phyloP scores from a whole-genome alignment of 2,888 invertebrate genomes.

The Drosophila quinaria region DNA sequence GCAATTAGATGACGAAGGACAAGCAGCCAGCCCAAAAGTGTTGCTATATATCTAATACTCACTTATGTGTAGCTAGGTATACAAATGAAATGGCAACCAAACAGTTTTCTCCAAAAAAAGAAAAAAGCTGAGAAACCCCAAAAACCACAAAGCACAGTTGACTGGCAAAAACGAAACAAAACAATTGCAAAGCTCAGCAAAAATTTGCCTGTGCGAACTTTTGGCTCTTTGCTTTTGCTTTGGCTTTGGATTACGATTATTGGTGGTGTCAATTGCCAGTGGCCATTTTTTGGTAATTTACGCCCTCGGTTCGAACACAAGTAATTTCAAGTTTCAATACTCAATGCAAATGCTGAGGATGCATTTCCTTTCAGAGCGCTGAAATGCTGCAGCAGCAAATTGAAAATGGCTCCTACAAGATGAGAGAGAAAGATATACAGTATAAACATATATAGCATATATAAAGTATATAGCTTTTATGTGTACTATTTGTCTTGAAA shows the following conservation, averaged over 20 bases:
- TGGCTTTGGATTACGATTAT: constrained; percentile 53
- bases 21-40: constrained; percentile 18
- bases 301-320: constrained; percentile 54
- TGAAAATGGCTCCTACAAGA: constrained; percentile 77
- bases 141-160: constrained; percentile 33
- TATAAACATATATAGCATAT: constrained; percentile 16
- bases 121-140: background rate
- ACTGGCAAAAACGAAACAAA: constrained; percentile 58
- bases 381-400: constrained; percentile 75
- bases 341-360: constrained; percentile 80
- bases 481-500: constrained; percentile 78
- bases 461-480: constrained; percentile 54
- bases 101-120: background rate
- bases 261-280: constrained; percentile 80
- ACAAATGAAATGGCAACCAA: constrained; percentile 31
- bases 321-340: constrained; percentile 73
- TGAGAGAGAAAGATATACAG: constrained; percentile 12
- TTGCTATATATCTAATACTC: constrained; percentile 10
- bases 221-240: constrained; percentile 34
- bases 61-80: constrained; percentile 1
- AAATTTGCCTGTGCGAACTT: constrained; percentile 66
- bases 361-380: constrained; percentile 75
- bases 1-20: constrained; percentile 63
- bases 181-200: constrained; percentile 70
- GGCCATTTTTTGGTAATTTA: constrained; percentile 79